Conservation (phyloP, 2,113 vertebrate species). For the Blennius ocellaris region DNA sequence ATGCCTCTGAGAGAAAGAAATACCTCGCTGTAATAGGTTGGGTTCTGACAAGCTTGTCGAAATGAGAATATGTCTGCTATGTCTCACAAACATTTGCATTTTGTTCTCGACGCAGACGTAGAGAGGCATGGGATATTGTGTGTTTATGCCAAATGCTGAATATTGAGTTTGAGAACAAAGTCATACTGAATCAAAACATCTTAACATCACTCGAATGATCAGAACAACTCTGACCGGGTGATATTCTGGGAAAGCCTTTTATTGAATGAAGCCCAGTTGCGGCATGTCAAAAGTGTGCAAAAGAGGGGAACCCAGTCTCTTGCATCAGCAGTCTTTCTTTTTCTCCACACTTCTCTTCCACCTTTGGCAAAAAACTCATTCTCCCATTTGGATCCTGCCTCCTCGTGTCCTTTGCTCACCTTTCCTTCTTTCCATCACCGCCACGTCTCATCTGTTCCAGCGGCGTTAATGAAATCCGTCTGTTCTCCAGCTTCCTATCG, state of each 20-base stretch:
- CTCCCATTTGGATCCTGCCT: not conserved
- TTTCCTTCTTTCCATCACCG: constrained; percentile 3
- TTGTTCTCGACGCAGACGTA: not conserved
- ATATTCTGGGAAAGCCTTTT: constrained; percentile 8
- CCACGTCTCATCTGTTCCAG: constrained; percentile 31
- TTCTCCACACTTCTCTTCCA: not conserved
- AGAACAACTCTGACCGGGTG: not conserved
- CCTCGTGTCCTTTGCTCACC: constrained; percentile 2
- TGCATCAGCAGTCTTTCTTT: not conserved
- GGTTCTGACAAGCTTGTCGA: constrained; percentile 23
- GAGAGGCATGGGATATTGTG: not conserved
- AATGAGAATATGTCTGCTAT: constrained; percentile 19
- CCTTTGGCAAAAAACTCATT: constrained; percentile 1
- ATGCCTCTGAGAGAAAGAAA: constrained; percentile 15
- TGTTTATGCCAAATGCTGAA: not conserved
- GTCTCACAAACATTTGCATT: constrained; percentile 21
- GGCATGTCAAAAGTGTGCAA: not conserved
- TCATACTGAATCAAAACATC: not conserved
- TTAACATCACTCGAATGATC: not conserved
- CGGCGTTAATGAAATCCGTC: constrained; percentile 24
- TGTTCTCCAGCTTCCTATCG: constrained; percentile 13
- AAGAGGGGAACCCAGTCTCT: constrained; percentile 40
- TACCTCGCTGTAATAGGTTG: constrained; percentile 16
- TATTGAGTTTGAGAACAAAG: not conserved
- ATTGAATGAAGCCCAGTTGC: constrained; percentile 8